Evolutionary conservation across 2,113 vertebrate genomes (phyloP).

Genomic region (Bujurquina vittata): DNA sequence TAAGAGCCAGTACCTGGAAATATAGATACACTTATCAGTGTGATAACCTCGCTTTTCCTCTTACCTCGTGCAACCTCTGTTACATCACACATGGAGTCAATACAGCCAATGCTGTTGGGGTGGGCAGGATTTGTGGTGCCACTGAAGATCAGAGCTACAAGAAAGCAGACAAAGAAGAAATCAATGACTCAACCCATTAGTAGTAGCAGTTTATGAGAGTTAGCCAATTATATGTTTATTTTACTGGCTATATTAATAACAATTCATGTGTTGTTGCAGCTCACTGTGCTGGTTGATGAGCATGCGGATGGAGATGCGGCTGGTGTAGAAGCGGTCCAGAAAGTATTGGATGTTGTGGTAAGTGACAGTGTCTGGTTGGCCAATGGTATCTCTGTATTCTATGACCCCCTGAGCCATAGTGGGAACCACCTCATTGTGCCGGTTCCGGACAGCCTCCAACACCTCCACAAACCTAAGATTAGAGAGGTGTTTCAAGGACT

Average conservation of each 20-base stretch:
- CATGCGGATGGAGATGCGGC: constrained; percentile 93
- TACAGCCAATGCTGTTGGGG: constrained; percentile 88
- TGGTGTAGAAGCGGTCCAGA: constrained; percentile 92
- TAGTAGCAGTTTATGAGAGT: no score
- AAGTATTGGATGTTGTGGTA: constrained; percentile 93
- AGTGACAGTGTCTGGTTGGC: constrained; percentile 81
- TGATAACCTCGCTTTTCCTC: background rate
- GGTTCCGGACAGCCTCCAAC: constrained; percentile 86
- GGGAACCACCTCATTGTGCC: constrained; percentile 91
- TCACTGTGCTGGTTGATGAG: constrained; percentile 93
- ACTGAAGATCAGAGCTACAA: constrained; percentile 84
- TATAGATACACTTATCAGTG: no score
- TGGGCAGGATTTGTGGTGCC: constrained; percentile 86
- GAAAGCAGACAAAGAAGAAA: background rate
- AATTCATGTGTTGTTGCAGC: constrained; percentile 20
- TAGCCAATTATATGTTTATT: no score
- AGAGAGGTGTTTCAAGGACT: no score
- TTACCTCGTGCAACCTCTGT: constrained; percentile 85
- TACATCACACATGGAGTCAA: constrained; percentile 86
- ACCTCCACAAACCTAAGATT: constrained; percentile 82
- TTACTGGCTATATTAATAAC: no score
- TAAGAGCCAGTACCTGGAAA: no score
- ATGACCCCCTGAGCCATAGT: constrained; percentile 91
- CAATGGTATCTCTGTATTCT: constrained; percentile 86
- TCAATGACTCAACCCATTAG: background rate